Evolutionary conservation across 1,140 invertebrate species (phyloP).

Genomic region (Achroia grisella): DNA sequence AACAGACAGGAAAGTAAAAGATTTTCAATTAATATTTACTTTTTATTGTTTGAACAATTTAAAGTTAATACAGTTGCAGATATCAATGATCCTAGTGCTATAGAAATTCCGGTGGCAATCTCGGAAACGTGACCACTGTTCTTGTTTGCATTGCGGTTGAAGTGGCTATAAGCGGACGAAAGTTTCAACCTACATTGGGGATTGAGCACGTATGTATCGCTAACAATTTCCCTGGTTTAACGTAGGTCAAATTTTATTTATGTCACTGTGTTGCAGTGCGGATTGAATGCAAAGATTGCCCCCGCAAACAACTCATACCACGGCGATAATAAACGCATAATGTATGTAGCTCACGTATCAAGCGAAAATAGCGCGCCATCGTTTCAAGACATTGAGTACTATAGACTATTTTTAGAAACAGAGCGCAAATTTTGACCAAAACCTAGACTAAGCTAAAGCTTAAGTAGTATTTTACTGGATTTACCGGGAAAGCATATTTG

Average conservation of each 20-base stretch:
- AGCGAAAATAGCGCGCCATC: constrained; percentile 45
- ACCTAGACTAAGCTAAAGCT: too few species aligned
- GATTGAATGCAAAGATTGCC: constrained; percentile 59
- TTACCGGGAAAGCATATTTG: too few species aligned
- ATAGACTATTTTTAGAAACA: too few species aligned
- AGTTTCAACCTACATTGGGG: constrained; percentile 55
- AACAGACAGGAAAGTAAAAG: constrained; percentile 31
- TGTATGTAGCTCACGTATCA: constrained; percentile 33
- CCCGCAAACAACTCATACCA: constrained; percentile 27
- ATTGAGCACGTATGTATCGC: constrained; percentile 45
- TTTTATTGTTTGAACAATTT: constrained; percentile 15
- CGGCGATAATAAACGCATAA: not conserved
- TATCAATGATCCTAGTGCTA: constrained; percentile 28
- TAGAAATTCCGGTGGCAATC: constrained; percentile 37
- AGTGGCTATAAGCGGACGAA: constrained; percentile 50
- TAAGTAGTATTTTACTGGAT: too few species aligned
- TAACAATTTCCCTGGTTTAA: constrained; percentile 53
- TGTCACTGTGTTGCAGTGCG: constrained; percentile 46
- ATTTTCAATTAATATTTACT: constrained; percentile 34
- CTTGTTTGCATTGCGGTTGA: constrained; percentile 61
- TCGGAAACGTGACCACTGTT: constrained; percentile 51
- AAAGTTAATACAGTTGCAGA: constrained; percentile 30
- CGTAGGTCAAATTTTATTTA: constrained; percentile 44
- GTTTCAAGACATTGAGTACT: constrained; percentile 31
- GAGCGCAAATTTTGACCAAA: too few species aligned